Evolutionary conservation across 2,113 vertebrate genomes (phyloP), one percentile per base, ranked within the genome.

Genomic region (Nipponia nippon): DNA sequence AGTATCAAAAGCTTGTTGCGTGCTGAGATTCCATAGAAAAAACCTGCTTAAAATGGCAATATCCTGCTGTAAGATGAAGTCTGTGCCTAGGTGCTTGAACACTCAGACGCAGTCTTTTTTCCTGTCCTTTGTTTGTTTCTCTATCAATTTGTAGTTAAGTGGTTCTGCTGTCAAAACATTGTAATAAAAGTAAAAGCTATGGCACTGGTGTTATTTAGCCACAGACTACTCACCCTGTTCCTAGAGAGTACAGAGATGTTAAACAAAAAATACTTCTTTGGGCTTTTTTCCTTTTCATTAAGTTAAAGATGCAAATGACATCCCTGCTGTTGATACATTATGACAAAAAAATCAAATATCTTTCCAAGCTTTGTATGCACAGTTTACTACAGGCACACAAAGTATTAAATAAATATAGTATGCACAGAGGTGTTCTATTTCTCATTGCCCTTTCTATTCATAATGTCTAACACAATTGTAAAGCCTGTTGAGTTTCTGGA

Each of bases 401-500:
- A 78, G 42, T 38, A 90, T 46, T 63, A 38, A 78, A n/a, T 42
- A 91, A 89, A 96, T 55, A 70, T 65, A 87, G 71, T 3, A 22
- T 32, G 16, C 23, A 80, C 19, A 27, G 47, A 92, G 49, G 14
- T 85, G 46, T 90, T 94, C 47, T 92, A 23, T 94, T 95, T 96
- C 95, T 95, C 69, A 87, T 76, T 97, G 73, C 52, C 50, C 55
- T 71, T 87, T 76, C 49, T 49, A 7, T 65, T 69, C 2, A 11
- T 75, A 18, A 52, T 16, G 4, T 52, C 44, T 67, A 65, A n/a
- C 25, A 29, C 65, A 97, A 12, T 73, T 95, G 30, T 95, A 86
- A 96, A 95, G 25, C 65, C 86, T 94, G 18, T 50, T 93, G 52
- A 83, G 62, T 96, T 65, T 34, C n/a, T 95, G 88, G 84, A 89